Evolutionary conservation across 2,888 invertebrate genomes (phyloP), one percentile per base, ranked within the genome.

Genomic region (Tenthredo scrophulariae): DNA sequence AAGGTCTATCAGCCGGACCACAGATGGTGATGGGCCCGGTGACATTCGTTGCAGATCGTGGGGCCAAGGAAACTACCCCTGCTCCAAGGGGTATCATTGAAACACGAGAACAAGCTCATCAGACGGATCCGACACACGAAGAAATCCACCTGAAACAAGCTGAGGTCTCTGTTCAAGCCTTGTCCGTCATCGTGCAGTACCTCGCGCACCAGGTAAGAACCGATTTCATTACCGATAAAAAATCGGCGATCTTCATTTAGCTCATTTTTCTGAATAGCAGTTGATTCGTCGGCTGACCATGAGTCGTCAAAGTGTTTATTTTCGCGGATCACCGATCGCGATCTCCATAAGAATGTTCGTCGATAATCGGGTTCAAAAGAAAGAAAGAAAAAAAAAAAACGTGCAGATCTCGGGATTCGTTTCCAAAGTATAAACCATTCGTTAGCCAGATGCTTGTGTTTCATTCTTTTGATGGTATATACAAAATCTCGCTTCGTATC

Each of bases 121-220:
- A 92, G 85, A 91, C 92, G 10, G 90, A 89, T 75, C 65, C 84
- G 29, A 89, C 85, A 85, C 89, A 88, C 72, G 91, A 90, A 84
- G 87, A 91, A 85, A 89, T 91, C 85, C 90, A 91, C 62, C 87
- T 92, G 86, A 93, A 94, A 87, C 93, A 94, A 86, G 93, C 94
- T 77, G 94, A 96, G 77, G 95, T 96, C 89, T 96, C 97, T 85
- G 95, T 97, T 84, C 97, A 98, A 93, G 98, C 97, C 67, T 95
- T 98, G 90, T 97, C 97, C 86, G 96, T 97, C 88, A 95, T 98
- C 87, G 96, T 98, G 89, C 97, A 98, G 93, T 97, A 98, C 94
- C 95, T 98, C 92, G 97, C 97, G 74, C 92, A 94, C 87, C 94
- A 95, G 93, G 95, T 95, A 90, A 91, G 91, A 72, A n/a, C 62